Evolutionary conservation across 2,797 vertebrate species (phyloP).

Genomic region (Falco peregrinus): DNA sequence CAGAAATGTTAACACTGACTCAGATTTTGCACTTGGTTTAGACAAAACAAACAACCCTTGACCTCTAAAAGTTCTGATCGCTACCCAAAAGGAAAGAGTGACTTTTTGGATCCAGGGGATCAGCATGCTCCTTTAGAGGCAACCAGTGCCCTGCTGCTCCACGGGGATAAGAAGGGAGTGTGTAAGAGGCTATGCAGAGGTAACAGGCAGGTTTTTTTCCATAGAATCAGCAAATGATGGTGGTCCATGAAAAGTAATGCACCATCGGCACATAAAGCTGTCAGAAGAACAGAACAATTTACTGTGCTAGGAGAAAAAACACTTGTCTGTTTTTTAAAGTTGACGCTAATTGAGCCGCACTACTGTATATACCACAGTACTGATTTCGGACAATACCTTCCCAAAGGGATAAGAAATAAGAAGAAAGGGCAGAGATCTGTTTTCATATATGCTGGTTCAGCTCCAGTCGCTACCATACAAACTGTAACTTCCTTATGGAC

Average conservation of each 20-base stretch:
- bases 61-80: neutral
- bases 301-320: neutral
- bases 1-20: neutral
- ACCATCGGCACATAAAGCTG: neutral
- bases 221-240: neutral
- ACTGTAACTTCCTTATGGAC: accelerated
- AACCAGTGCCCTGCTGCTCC: neutral
- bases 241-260: neutral
- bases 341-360: neutral
- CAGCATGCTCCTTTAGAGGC: neutral
- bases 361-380: neutral
- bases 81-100: neutral
- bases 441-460: neutral
- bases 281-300: neutral
- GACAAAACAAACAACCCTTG: neutral
- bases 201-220: neutral
- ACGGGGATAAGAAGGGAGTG: neutral
- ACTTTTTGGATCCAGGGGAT: neutral
- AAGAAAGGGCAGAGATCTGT: neutral
- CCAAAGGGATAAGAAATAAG: neutral
- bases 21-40: neutral
- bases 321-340: neutral
- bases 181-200: neutral
- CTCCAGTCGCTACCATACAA: neutral
- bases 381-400: neutral